Evolutionary conservation across 53 echinoderm and acorn worm genomes (phyloP).

Genomic region (Apostichopus leukothele): DNA sequence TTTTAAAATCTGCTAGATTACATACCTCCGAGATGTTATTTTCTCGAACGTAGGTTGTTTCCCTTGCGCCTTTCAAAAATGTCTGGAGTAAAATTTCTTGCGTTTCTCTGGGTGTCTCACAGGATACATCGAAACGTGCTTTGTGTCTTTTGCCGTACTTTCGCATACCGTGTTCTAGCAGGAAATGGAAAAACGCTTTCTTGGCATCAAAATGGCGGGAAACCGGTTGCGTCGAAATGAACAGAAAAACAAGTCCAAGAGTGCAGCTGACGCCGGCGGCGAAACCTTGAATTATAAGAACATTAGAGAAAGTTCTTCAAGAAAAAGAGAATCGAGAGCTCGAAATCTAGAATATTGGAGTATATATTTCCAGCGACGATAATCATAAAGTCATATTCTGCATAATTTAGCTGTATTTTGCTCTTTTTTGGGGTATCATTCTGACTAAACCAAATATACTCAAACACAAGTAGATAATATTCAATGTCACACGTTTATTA

Average conservation of each 20-base stretch:
- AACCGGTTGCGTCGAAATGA: conserved; percentile 20
- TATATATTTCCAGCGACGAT: too few relatives aligned
- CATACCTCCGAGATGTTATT: background rate
- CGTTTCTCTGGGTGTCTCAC: background rate
- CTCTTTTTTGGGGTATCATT: too few relatives aligned
- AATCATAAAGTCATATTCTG: too few relatives aligned
- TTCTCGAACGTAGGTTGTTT: background rate
- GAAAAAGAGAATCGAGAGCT: too few relatives aligned
- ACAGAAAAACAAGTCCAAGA: background rate
- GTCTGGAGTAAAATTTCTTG: conserved; percentile 9
- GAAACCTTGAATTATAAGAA: background rate
- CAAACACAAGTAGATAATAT: too few relatives aligned
- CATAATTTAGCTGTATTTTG: too few relatives aligned
- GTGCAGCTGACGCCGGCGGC: background rate
- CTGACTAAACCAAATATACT: too few relatives aligned
- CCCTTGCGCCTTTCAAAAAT: background rate
- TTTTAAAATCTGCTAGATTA: background rate
- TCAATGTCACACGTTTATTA: too few relatives aligned
- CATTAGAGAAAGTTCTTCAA: too few relatives aligned
- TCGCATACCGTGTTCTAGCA: background rate
- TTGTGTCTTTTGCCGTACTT: background rate
- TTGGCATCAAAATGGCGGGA: background rate
- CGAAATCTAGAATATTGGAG: too few relatives aligned
- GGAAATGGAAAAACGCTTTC: background rate
- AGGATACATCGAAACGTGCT: background rate